Base-by-base conservation (phyloP, 2,888 invertebrate species). In the Cyclophora albipunctata region DNA sequence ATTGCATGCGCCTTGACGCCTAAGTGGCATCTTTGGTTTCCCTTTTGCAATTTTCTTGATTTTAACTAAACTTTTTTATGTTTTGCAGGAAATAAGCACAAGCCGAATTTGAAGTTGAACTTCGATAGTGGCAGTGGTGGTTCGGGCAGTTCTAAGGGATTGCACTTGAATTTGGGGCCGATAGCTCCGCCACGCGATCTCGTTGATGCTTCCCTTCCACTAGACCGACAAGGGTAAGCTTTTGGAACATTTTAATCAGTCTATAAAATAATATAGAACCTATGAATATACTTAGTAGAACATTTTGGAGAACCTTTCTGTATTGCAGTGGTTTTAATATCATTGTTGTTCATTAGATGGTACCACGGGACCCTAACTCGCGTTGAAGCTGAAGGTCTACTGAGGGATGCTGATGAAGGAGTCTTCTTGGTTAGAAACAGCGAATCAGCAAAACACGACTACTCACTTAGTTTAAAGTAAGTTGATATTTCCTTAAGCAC, bases 401-500 rank as follows among this genome's bases (percentile, higher is more conserved):
- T 98, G 47, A 90, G 96, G 66, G 91, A 95, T 49, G 91, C 96
- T 47, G 91, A 92, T 61, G 98, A 98, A 87, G 98, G 98, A 58
- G 97, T 96, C 69, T 98, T 97, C 83, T 90, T 98, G 66, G 97
- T 98, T 52, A 91, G 98, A 65, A 96, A 96, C 78, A 97, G 97
- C 78, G 97, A 98, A 84, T 96, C 97, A 51, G 95, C 96, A 46
- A 95, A 95, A 78, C 94, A 95, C 75, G 97, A 98, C 84, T 98
- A 96, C 81, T 98, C 98, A 7, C 90, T 98, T 51, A 97, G 98
- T 62, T 90, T 98, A 64, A 98, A 98, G 98, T 98, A 90, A 92
- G 95, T 37, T 37, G 37, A 20, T 20, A 20, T 20, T 20, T 20
- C 20, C 20, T 20, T 20, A 20, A 20, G 20, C 20, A 20, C 20